Conservation (phyloP, 2,888 invertebrate species). For the Abrostola triplasia region DNA sequence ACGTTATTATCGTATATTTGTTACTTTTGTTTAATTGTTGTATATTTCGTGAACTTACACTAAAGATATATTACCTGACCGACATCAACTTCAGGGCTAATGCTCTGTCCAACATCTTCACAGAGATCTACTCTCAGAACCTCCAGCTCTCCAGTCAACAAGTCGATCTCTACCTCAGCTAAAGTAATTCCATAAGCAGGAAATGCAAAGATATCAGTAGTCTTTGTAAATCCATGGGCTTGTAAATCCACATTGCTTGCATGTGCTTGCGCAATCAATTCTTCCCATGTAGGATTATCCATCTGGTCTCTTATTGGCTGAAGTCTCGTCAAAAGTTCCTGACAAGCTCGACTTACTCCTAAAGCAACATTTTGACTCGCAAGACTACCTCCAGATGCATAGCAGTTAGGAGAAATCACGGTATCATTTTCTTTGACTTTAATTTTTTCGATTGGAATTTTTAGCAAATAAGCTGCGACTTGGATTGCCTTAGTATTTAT, state of each 20-base stretch:
- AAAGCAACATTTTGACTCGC: conserved; percentile 76
- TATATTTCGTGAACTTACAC: no score
- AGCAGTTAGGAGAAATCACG: conserved; percentile 26
- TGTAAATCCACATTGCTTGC: conserved; percentile 84
- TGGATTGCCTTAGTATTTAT: conserved; percentile 92
- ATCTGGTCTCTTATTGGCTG: conserved; percentile 80
- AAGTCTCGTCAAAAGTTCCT: conserved; percentile 61
- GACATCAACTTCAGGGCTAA: conserved; percentile 90
- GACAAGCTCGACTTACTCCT: conserved; percentile 58
- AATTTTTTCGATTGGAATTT: conserved; percentile 30
- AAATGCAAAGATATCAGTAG: conserved; percentile 22
- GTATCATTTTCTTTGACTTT: conserved; percentile 36
- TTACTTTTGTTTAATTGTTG: no score
- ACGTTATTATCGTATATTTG: no score
- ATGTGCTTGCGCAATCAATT: conserved; percentile 86
- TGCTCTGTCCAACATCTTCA: conserved; percentile 91
- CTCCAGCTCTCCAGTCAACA: conserved; percentile 92
- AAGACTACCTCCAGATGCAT: conserved; percentile 28
- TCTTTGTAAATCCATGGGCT: conserved; percentile 91
- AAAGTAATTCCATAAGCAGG: conserved; percentile 9
- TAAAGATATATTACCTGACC: conserved; percentile 15
- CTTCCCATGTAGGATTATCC: conserved; percentile 85
- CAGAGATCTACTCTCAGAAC: conserved; percentile 90
- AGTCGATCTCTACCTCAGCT: conserved; percentile 45
- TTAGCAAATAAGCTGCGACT: conserved; percentile 69